phyloP scores from a whole-genome alignment of 1,140 invertebrate species.

The Neotoxoptera formosana region DNA sequence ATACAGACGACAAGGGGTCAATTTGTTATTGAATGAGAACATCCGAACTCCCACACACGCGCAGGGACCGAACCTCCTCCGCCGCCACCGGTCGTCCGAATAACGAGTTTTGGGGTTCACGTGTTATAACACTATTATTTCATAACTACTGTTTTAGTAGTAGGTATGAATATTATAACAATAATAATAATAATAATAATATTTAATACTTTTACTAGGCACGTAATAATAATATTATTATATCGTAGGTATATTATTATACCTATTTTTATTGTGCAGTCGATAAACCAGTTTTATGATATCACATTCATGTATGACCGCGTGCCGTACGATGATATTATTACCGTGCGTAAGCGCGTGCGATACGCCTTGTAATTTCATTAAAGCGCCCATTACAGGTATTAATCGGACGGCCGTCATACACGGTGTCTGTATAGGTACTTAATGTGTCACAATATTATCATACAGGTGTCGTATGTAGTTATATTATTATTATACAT shows the following conservation, averaged over 20 bases:
- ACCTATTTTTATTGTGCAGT: background rate
- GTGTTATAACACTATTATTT: background rate
- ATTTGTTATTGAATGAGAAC: slow-evolving; percentile 56
- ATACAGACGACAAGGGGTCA: slow-evolving; percentile 36
- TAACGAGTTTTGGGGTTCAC: background rate
- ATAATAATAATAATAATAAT: no score
- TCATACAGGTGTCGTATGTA: background rate
- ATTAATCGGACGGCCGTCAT: slow-evolving; percentile 2
- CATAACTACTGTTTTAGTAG: background rate
- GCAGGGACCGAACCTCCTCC: background rate
- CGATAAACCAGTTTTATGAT: slow-evolving; percentile 1
- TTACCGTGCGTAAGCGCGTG: background rate
- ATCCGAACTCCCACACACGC: slow-evolving; percentile 55
- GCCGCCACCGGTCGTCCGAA: background rate
- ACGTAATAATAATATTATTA: background rate
- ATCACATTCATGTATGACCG: background rate
- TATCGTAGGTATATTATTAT: background rate
- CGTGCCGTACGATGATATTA: background rate
- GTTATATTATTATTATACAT: background rate
- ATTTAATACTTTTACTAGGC: background rate
- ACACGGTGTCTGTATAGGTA: background rate
- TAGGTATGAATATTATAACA: no score
- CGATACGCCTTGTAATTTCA: slow-evolving; percentile 2
- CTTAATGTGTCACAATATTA: background rate
- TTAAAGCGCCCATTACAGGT: background rate